Evolutionary conservation across 2,797 vertebrate species (phyloP).

Genomic region (Catostomus latipinnis): DNA sequence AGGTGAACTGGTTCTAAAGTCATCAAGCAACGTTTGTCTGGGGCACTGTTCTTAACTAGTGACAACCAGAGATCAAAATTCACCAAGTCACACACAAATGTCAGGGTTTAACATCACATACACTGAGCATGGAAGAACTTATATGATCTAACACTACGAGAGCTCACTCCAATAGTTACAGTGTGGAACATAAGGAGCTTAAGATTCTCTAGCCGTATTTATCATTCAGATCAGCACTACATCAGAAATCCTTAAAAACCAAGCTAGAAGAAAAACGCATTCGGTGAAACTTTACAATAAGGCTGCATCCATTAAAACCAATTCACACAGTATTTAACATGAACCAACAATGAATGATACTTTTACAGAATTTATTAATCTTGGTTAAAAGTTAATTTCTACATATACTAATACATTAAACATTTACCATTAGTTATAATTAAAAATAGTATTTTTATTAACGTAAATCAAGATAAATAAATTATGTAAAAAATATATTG

Average conservation of each 20-base stretch:
- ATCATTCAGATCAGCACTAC: conserved; percentile 31
- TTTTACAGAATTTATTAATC: too few relatives aligned
- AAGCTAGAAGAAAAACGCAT: neutral
- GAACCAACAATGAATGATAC: too few relatives aligned
- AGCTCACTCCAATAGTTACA: conserved; percentile 1
- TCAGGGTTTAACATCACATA: conserved; percentile 39
- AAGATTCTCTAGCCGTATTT: conserved; percentile 16
- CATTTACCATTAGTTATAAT: too few relatives aligned
- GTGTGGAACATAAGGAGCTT: conserved; percentile 31
- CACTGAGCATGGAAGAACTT: neutral
- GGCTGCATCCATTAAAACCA: too few relatives aligned
- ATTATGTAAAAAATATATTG: too few relatives aligned
- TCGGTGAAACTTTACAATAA: too few relatives aligned
- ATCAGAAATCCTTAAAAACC: conserved; percentile 35
- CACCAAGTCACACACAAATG: neutral
- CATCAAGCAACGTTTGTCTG: conserved; percentile 36
- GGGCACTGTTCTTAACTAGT: conserved; percentile 34
- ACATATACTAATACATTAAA: too few relatives aligned
- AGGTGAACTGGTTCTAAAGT: conserved; percentile 8
- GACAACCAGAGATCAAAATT: conserved; percentile 31
- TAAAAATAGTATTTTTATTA: too few relatives aligned
- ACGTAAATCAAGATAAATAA: too few relatives aligned
- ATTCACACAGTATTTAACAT: too few relatives aligned
- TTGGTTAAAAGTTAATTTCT: too few relatives aligned
- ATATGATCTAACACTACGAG: conserved; percentile 12